Evolutionary conservation across 2,888 invertebrate species (phyloP).

Genomic region (Camponotus fellah): DNA sequence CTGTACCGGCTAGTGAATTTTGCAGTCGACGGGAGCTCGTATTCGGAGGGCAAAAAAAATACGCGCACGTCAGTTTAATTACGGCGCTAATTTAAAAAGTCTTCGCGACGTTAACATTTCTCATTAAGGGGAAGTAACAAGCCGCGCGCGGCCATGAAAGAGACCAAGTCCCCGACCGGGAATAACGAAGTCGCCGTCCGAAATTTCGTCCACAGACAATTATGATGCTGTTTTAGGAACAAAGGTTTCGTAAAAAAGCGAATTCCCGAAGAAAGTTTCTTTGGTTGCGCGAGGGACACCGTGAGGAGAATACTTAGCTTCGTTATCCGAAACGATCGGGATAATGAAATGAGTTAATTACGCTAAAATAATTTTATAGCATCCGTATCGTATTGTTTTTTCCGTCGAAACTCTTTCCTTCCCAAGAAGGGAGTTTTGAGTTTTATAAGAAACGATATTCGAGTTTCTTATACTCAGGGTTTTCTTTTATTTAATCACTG

Average conservation of each 20-base stretch:
- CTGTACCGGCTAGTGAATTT: slow-evolving; percentile 4
- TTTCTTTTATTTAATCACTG: neutral
- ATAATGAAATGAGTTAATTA: neutral
- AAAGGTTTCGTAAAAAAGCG: neutral
- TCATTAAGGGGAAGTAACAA: slow-evolving; percentile 45
- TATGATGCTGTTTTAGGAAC: neutral
- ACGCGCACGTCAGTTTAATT: slow-evolving; percentile 42
- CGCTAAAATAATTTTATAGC: neutral
- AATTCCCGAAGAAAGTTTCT: neutral
- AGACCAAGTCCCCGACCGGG: slow-evolving; percentile 23
- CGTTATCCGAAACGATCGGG: neutral
- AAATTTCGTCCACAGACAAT: slow-evolving; percentile 38
- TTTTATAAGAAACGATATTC: neutral
- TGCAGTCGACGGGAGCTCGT: slow-evolving; percentile 19
- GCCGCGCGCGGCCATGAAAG: slow-evolving; percentile 1
- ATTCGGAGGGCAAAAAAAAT: slow-evolving; percentile 8
- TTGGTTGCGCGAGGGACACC: neutral
- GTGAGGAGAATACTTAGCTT: neutral
- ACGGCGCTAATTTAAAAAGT: slow-evolving; percentile 50
- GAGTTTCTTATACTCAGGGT: neutral
- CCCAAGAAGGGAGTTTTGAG: neutral
- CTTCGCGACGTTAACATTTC: slow-evolving; percentile 48
- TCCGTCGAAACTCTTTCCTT: neutral
- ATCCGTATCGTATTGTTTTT: neutral
- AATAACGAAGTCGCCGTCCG: slow-evolving; percentile 26